phyloP scores from a whole-genome alignment of 2,797 vertebrate species.

The Eptatretus atami region DNA sequence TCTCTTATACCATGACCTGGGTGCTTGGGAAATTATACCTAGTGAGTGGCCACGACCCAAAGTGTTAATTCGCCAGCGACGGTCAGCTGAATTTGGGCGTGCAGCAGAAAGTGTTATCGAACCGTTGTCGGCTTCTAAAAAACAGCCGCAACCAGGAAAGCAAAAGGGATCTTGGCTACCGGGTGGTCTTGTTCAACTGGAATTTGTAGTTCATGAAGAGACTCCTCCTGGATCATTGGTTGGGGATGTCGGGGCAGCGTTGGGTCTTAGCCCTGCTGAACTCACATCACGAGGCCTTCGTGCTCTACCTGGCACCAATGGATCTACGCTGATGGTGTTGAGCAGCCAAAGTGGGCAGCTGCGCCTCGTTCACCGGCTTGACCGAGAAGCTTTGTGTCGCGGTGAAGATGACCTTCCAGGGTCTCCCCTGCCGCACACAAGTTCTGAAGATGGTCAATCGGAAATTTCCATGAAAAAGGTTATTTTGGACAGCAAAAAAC shows the following conservation, averaged over 20 bases:
- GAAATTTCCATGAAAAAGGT: not conserved
- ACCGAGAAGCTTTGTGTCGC: constrained; percentile 13
- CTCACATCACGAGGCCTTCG: constrained; percentile 1
- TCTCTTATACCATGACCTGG: too few relatives aligned
- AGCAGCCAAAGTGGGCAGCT: constrained; percentile 3
- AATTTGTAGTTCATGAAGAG: not conserved
- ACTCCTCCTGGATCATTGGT: constrained; percentile 1
- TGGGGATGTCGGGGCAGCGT: not conserved
- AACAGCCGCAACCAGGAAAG: too few relatives aligned
- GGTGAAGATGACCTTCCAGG: constrained; percentile 11
- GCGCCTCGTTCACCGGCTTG: constrained; percentile 4
- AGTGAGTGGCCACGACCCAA: too few relatives aligned
- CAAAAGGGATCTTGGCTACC: too few relatives aligned
- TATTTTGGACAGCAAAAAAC: too few relatives aligned
- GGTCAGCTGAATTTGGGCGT: too few relatives aligned
- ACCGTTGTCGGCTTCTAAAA: too few relatives aligned
- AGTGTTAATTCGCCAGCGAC: too few relatives aligned
- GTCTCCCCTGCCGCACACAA: not conserved
- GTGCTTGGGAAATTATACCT: too few relatives aligned
- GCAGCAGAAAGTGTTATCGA: too few relatives aligned
- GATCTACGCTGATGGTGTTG: not conserved
- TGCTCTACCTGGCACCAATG: not conserved
- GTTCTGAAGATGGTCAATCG: not conserved
- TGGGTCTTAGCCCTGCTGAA: not conserved
- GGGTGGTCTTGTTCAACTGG: not conserved